These are phyloP conservation scores for Drepana arcuata DNA, from an alignment of 1,140 invertebrate genomes.

Conservation along the genomic window DNA sequence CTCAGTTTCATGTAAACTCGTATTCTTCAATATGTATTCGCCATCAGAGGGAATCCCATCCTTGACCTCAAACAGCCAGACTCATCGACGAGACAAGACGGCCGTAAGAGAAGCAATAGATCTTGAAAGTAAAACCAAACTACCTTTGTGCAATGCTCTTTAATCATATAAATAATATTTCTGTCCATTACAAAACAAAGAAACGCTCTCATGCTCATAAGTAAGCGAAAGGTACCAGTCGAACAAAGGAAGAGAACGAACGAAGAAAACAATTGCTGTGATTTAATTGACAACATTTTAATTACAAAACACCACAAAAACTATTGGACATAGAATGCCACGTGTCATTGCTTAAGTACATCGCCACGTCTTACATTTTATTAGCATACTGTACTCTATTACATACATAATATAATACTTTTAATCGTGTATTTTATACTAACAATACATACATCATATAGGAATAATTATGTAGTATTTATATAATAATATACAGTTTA, in stretches of 20 bases:
- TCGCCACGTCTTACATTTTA: slow-evolving; percentile 49
- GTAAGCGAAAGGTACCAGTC: too few relatives aligned
- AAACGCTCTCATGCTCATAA: slow-evolving; percentile 1
- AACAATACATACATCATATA: slow-evolving; percentile 55
- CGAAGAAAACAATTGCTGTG: slow-evolving; percentile 32
- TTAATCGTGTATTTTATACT: slow-evolving; percentile 61
- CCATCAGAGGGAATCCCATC: too few relatives aligned
- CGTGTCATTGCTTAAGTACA: slow-evolving; percentile 64
- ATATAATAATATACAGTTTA: slow-evolving; percentile 50
- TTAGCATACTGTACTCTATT: slow-evolving; percentile 52
- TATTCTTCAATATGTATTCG: too few relatives aligned
- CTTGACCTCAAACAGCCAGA: too few relatives aligned
- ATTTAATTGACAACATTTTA: slow-evolving; percentile 72
- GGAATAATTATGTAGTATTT: slow-evolving; percentile 30
- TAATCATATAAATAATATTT: slow-evolving; percentile 7
- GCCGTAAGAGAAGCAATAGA: too few relatives aligned
- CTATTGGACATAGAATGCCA: slow-evolving; percentile 63
- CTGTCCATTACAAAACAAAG: slow-evolving; percentile 1
- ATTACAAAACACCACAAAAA: slow-evolving; percentile 72
- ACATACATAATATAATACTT: slow-evolving; percentile 50
- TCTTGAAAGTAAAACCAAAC: too few relatives aligned
- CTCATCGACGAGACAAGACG: too few relatives aligned
- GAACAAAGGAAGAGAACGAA: too few relatives aligned
- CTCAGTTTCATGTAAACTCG: too few relatives aligned
- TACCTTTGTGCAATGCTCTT: slow-evolving; percentile 13